phyloP scores from a whole-genome alignment of 2,888 invertebrate genomes.

The Papilio protenor region DNA sequence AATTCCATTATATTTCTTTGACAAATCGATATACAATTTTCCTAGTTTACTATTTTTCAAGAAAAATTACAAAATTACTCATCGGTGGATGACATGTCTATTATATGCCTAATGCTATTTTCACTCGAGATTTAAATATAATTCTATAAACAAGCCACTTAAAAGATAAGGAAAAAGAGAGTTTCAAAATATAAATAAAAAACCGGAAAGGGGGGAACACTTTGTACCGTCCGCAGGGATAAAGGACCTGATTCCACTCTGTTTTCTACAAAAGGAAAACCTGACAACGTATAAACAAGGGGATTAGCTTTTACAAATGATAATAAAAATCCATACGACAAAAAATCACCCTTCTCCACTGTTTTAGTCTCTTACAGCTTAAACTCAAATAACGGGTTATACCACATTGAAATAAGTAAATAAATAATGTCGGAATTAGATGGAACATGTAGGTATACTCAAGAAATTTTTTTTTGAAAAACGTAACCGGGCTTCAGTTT shows the following conservation, averaged over 20 bases:
- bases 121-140: neutral
- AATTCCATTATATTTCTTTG: too few species aligned
- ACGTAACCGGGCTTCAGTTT: too few species aligned
- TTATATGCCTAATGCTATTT: too few species aligned
- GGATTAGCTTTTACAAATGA: neutral
- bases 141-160: neutral
- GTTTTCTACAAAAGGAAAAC: neutral
- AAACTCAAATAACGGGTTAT: neutral
- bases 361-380: neutral
- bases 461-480: too few species aligned
- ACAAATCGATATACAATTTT: too few species aligned
- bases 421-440: too few species aligned
- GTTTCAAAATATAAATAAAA: neutral
- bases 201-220: neutral
- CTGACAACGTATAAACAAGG: neutral
- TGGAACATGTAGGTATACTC: too few species aligned
- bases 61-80: too few species aligned
- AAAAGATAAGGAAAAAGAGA: neutral
- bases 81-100: too few species aligned
- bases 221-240: neutral
- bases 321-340: neutral
- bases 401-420: neutral
- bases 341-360: neutral
- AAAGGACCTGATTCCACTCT: neutral
- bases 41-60: too few species aligned